Percentiles rank a stretch among this genome's conserved stretches.
Evolutionary conservation across 2,113 vertebrate genomes (phyloP).

Genomic region (Nansenia antarctica): DNA sequence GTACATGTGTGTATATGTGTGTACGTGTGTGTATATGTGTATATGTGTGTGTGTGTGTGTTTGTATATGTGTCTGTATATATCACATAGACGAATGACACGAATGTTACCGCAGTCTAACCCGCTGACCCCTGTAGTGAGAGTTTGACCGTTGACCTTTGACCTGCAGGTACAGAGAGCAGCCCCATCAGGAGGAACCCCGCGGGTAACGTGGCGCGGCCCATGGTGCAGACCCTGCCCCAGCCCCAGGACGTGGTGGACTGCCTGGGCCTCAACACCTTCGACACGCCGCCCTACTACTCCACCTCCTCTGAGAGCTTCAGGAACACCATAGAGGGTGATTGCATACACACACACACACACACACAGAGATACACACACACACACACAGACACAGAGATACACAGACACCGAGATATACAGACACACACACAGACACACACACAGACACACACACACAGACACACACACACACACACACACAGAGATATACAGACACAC

Average conservation of each 20-base stretch:
- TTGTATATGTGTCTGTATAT: too few species aligned
- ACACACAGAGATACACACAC: not conserved
- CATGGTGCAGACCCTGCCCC: constrained; percentile 89
- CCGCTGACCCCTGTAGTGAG: not conserved
- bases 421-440: too few species aligned
- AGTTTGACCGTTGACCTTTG: not conserved
- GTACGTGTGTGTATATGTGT: too few species aligned
- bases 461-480: too few species aligned
- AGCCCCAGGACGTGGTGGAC: constrained; percentile 85
- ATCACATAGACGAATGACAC: too few species aligned
- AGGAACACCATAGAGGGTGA: constrained; percentile 85
- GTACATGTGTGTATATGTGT: too few species aligned
- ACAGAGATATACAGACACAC: too few species aligned
- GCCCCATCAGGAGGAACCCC: constrained; percentile 89
- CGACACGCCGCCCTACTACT: constrained; percentile 86
- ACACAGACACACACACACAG: too few species aligned
- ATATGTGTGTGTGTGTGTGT: constrained; percentile 1
- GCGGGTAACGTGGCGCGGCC: constrained; percentile 89
- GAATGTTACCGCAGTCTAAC: too few species aligned
- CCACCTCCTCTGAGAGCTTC: constrained; percentile 84
- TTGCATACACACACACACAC: not conserved
- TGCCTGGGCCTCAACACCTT: constrained; percentile 88
- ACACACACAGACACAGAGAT: too few species aligned
- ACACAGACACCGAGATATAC: too few species aligned
- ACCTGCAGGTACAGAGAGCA: constrained; percentile 81